These are phyloP conservation scores for Pipra filicauda DNA, from an alignment of 2,113 vertebrate species.

Conservation along the genomic window DNA sequence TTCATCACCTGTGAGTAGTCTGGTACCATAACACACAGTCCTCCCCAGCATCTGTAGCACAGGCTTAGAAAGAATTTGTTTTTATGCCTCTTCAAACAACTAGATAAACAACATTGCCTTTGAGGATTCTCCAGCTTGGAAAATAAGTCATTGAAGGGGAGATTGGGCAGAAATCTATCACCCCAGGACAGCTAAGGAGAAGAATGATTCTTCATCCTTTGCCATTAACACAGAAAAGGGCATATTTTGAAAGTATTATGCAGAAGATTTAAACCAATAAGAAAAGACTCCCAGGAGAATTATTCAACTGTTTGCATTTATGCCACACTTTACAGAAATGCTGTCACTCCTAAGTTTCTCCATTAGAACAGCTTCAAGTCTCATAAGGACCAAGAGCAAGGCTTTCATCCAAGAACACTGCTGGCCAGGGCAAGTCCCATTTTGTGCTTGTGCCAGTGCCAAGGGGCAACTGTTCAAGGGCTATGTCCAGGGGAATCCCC, in stretches of 20 bases:
- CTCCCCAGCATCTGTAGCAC: background rate
- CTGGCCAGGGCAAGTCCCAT: background rate
- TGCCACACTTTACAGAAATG: background rate
- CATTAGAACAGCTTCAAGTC: background rate
- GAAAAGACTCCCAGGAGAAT: background rate
- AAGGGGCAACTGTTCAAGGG: background rate
- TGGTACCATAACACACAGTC: background rate
- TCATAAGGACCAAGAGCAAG: background rate
- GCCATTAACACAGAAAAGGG: conserved; percentile 25
- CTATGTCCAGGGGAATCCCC: background rate
- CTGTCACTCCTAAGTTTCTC: background rate
- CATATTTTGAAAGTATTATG: background rate
- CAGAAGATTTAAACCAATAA: background rate
- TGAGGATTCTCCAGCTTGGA: background rate
- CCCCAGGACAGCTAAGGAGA: background rate
- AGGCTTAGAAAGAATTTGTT: background rate
- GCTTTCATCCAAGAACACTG: background rate
- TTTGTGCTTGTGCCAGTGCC: fast-evolving
- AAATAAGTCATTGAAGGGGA: background rate
- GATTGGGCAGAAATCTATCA: background rate
- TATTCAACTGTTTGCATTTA: background rate
- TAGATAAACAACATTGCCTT: conserved; percentile 20
- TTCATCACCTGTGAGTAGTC: background rate
- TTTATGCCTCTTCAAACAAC: conserved; percentile 35
- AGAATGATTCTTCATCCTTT: background rate